Evolutionary conservation across 2,113 vertebrate genomes (phyloP).

Genomic region (Poecile atricapillus): DNA sequence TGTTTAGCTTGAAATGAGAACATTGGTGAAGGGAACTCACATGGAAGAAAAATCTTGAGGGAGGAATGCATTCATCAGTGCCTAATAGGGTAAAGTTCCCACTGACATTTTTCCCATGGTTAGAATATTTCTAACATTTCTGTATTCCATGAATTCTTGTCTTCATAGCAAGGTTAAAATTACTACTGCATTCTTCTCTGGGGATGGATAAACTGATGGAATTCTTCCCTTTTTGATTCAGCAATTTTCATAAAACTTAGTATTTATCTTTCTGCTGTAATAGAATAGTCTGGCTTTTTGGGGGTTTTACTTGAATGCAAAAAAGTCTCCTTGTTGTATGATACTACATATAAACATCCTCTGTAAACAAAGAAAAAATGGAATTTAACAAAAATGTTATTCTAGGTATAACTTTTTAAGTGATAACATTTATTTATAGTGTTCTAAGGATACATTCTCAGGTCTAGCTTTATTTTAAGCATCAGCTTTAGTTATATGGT

Average conservation of each 20-base stretch:
- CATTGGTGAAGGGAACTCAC: background rate
- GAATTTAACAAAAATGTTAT: background rate
- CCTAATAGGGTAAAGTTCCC: slow-evolving; percentile 18
- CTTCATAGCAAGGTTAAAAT: background rate
- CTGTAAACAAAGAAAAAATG: background rate
- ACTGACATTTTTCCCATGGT: background rate
- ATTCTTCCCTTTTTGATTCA: background rate
- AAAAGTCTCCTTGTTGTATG: background rate
- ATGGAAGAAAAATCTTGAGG: background rate
- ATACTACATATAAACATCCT: background rate
- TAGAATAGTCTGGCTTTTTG: background rate
- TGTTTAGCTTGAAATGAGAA: background rate
- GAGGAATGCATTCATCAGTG: background rate
- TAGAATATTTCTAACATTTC: background rate
- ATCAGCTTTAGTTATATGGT: background rate
- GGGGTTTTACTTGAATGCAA: background rate
- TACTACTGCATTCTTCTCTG: background rate
- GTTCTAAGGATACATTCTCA: background rate
- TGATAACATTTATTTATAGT: background rate
- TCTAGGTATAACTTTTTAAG: background rate
- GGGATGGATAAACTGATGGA: background rate
- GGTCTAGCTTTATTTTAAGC: background rate
- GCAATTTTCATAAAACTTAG: background rate
- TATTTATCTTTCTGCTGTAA: background rate
- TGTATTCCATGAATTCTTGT: background rate